Evolutionary conservation across 2,888 invertebrate genomes (phyloP), one percentile per base, ranked within the genome.

Genomic region (Ennomos erosarius): DNA sequence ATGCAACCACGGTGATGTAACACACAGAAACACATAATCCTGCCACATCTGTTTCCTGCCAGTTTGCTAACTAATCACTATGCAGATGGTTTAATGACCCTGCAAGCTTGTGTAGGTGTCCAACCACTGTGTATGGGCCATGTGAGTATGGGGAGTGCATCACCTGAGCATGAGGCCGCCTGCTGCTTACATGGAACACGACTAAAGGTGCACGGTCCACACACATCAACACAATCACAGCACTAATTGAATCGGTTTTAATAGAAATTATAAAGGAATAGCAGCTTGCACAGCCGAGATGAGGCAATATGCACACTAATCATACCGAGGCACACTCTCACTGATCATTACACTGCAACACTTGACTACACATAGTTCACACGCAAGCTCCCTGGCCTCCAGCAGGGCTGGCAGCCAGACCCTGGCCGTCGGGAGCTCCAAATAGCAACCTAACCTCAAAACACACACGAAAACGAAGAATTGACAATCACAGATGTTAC

Each of bases 371-470:
- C 73, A 73, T 78, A 38, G 37, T 37, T 63, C 2, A 61, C 66
- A 59, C 12, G 11, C 44, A 47, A 26, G 37, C 10, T 10, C 36
- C 33, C 39, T n/a, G 42, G 40, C 35, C 34, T 13, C 51, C 36
- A 36, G 51, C 13, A 9, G 34, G 9, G 45, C 60, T 62, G 63
- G 55, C 65, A 35, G 35, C 61, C 46, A 13, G 59, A 8, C 47
- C 34, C 12, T 36, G n/a, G 26, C 44, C 52, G 9, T 4, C 26
- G 9, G 69, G 62, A 71, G 71, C 73, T 77, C 76, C 73, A 74
- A 81, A 81, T 82, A 82, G 79, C 85, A 76, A 84, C 81, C 84
- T 91, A 91, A 91, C 91, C 91, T 91, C 90, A 91, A 91, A 91
- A 84, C 78, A 74, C 76, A 81, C 81, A 85, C 80, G 76, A 80